Base-by-base conservation (phyloP, 2,888 invertebrate species). In the Acrobasis repandana region DNA sequence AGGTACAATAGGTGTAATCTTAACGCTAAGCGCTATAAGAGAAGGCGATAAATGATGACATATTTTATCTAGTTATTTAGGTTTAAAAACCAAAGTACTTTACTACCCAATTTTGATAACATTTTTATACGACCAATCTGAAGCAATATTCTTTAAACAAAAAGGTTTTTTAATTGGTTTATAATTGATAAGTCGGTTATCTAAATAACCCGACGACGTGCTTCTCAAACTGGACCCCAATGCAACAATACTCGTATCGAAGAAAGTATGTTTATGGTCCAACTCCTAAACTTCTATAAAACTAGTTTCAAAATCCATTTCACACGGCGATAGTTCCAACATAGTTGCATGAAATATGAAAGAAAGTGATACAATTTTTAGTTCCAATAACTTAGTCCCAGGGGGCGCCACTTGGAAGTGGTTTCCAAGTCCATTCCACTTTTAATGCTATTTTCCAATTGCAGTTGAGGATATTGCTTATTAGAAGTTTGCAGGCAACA, bases 371-470 rank as follows among this genome's bases (percentile, higher is more conserved):
- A 64, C 64, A 64, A 64, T 64, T 60, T 62, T 57, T 60, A 62
- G 62, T 61, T 64, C 62, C 61, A 60, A 60, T 61, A 60, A 60
- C 61, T 51, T 49, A 33, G 11, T 36, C 61, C 61, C 63, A 58
- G 28, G 52, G 61, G 63, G 54, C 10, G 51, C 46, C 50, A 50
- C 49, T 56, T 54, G 54, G 50, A 52, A 64, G 65, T 63, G 61
- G 58, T 59, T 60, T 20, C 58, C 47, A 67, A 65, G 61, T 67
- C 67, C 60, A 65, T 65, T 63, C 54, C 59, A 60, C 52, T 61
- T 67, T 64, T 66, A 64, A 65, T 65, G 49, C 63, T 61, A 63
- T 67, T 67, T 67, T 65, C 65, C 63, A 62, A 67, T 67, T 65
- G 67, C 64, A 61, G 38, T 56, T 14, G 52, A 36, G 47, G 61